Conservation (phyloP, 1,140 invertebrate species). For the Aphis gossypii region DNA sequence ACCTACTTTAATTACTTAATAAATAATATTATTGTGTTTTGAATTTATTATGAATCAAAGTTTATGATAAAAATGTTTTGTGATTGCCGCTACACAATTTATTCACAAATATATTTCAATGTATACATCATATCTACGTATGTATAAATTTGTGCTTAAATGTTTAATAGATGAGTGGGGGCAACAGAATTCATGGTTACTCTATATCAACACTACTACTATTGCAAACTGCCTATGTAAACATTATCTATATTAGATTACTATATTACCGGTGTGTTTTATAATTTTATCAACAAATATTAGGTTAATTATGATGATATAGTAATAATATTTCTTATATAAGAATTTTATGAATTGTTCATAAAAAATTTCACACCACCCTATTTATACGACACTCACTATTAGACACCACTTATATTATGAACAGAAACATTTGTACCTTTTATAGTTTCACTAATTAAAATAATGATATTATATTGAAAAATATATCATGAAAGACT, state of each 20-base stretch:
- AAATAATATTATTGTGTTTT: neutral
- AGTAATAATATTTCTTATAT: neutral
- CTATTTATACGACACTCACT: neutral
- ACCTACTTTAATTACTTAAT: neutral
- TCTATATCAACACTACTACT: neutral
- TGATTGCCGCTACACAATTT: neutral
- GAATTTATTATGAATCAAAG: neutral
- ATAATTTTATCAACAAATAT: conserved; percentile 9
- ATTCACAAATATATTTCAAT: neutral
- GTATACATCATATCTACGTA: neutral
- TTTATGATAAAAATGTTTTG: neutral
- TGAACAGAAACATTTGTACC: no score
- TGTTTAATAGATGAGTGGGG: neutral
- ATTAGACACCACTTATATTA: neutral
- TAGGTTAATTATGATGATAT: neutral
- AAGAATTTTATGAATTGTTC: neutral
- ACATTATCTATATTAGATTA: conserved; percentile 7
- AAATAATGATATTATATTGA: no score
- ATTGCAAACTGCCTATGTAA: neutral
- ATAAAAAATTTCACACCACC: neutral
- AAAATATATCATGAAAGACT: no score
- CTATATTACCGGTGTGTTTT: neutral
- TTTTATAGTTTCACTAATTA: no score
- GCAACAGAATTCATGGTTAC: neutral
- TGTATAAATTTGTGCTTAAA: neutral